phyloP scores from a whole-genome alignment of 2,888 invertebrate genomes.

The Tethea ocularis region DNA sequence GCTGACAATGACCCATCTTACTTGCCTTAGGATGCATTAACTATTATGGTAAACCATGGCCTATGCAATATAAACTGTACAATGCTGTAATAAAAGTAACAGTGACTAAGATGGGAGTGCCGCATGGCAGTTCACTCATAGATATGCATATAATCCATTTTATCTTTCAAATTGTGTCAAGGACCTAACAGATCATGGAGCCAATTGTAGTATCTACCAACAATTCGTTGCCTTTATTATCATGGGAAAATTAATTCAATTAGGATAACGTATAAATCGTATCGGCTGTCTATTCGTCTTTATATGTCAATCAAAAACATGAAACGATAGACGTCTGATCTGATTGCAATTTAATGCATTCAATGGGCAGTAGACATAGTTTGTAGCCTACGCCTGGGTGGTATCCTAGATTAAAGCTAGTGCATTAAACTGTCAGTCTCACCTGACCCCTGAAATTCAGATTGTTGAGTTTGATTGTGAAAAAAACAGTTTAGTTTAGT shows the following conservation, averaged over 20 bases:
- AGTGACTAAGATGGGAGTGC: constrained; percentile 48
- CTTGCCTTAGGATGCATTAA: background rate
- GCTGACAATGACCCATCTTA: background rate
- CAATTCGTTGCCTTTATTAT: constrained; percentile 41
- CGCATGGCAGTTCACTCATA: constrained; percentile 43
- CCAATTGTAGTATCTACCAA: constrained; percentile 34
- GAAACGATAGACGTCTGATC: background rate
- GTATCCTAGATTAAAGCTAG: background rate
- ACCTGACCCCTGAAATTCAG: background rate
- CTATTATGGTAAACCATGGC: constrained; percentile 34
- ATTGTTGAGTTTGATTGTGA: background rate
- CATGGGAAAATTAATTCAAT: constrained; percentile 73
- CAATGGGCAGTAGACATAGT: background rate
- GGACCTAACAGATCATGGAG: constrained; percentile 41
- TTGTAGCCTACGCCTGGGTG: background rate
- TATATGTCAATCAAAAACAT: background rate
- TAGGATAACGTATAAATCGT: constrained; percentile 38
- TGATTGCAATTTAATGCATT: background rate
- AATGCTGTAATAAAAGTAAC: constrained; percentile 43
- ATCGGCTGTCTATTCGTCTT: constrained; percentile 3
- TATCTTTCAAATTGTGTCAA: constrained; percentile 62
- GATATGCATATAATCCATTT: constrained; percentile 56
- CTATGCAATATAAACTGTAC: constrained; percentile 32
- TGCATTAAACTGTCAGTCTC: background rate
- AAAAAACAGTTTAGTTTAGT: background rate